A percentile compares a stretch with the other conserved stretches of the same genome.
Evolutionary conservation across 2,888 invertebrate species (phyloP).

Genomic region (Drosophila niveifrons): DNA sequence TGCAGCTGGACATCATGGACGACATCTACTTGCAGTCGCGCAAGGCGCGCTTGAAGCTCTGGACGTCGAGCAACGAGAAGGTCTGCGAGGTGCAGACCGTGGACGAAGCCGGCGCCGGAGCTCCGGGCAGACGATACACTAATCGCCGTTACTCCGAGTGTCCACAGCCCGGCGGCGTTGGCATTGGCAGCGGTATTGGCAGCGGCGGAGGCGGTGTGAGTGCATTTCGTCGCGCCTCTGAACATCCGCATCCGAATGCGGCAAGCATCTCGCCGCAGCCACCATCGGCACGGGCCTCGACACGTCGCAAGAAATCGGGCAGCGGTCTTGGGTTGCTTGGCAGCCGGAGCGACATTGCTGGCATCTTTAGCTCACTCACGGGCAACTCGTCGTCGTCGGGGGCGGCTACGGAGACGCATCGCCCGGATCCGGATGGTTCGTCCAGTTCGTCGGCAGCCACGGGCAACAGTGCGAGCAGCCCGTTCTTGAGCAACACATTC

Average conservation of each 20-base stretch:
- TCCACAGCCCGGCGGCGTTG: conserved; percentile 81
- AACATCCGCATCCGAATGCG: conserved; percentile 87
- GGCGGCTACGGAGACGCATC: conserved; percentile 88
- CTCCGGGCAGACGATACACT: conserved; percentile 87
- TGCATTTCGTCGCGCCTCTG: conserved; percentile 89
- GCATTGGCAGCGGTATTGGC: conserved; percentile 25
- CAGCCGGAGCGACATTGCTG: conserved; percentile 92
- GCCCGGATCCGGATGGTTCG: conserved; percentile 63
- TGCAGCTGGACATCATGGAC: conserved; percentile 95
- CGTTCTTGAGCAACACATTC: conserved; percentile 63
- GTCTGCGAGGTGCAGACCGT: conserved; percentile 93
- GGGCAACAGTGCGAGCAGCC: conserved; percentile 54
- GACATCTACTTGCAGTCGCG: conserved; percentile 92
- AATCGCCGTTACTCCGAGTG: conserved; percentile 90
- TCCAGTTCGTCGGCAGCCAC: conserved; percentile 69
- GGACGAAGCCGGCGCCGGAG: conserved; percentile 88
- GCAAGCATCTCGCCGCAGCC: conserved; percentile 79
- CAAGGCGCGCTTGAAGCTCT: conserved; percentile 93
- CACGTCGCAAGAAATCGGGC: conserved; percentile 81
- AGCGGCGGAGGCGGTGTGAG: conserved; percentile 25
- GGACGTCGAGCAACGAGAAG: conserved; percentile 92
- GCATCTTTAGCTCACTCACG: conserved; percentile 90
- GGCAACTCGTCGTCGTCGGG: conserved; percentile 89
- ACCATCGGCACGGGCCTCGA: conserved; percentile 71
- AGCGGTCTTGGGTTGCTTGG: conserved; percentile 89